Base-by-base conservation (phyloP, 2,888 invertebrate genomes). In the Drosophila recens region DNA sequence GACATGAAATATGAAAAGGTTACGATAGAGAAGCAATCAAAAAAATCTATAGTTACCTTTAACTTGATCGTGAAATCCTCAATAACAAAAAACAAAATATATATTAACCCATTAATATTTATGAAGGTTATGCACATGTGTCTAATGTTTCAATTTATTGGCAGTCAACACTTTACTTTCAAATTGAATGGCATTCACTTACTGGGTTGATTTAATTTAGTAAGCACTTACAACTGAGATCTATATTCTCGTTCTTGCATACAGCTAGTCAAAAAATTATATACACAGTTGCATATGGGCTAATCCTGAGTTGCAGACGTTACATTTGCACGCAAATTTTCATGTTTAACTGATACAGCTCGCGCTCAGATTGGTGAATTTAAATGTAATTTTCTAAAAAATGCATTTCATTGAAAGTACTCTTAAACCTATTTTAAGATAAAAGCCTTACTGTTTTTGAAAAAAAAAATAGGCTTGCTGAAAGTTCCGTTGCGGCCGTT, bases 71-170 rank as follows among this genome's bases (percentile, higher is more conserved):
- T 63, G 43, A 74, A 82, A 67, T 67, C 51, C 53, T 51, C 67
- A 36, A 54, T 54, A 49, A 69, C 45, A 1, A 65, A 49, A 53
- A 43, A 36, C 42, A 49, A 53, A 27, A 57, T 58, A 78, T 66
- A 30, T 65, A 56, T 46, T 43, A 67, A 38, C 30, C 64, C 59
- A 79, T 87, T 80, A 79, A 87, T 84, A 87, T 87, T 80, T 51
- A 85, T 87, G 85, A 84, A 87, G 84, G 84, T 72, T 70, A 64
- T 38, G 54, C 74, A 62, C 53, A 53, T 49, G 64, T 75, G 61
- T 71, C 27, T 54, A 61, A 64, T 54, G 20, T 59, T 82, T 45
- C 72, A 72, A 79, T 75, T 75, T 59, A 78, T 67, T 66, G 49
- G 23, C 72, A 49, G 34, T 17, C 33, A 46, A 36, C 65, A 70